Evolutionary conservation across 2,797 vertebrate genomes (phyloP).

Genomic region (Acanthurus tractus): DNA sequence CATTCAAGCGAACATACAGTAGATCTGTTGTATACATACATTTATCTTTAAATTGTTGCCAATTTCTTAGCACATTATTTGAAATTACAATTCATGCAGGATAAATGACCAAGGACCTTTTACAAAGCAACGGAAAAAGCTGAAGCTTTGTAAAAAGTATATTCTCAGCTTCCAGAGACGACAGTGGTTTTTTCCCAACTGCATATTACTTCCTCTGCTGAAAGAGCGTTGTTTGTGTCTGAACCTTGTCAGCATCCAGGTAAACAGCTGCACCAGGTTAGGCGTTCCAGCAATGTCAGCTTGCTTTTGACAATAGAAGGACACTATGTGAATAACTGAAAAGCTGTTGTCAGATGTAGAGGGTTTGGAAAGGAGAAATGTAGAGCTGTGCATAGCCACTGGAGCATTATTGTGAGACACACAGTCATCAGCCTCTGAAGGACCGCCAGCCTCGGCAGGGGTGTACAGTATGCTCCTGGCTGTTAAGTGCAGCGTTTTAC

Average conservation of each 20-base stretch:
- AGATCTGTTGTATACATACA: neutral
- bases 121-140: neutral
- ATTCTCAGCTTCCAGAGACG: slow-evolving; percentile 1
- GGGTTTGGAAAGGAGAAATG: neutral
- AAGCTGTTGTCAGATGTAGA: slow-evolving; percentile 7
- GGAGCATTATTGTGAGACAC: neutral
- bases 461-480: neutral
- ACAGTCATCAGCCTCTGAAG: slow-evolving; percentile 1
- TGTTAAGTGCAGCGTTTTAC: neutral
- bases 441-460: neutral
- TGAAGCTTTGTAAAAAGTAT: neutral
- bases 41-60: neutral
- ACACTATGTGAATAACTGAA: slow-evolving; percentile 14
- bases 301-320: slow-evolving; percentile 21
- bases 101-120: neutral
- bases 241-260: slow-evolving; percentile 40
- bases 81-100: neutral
- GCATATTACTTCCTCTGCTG: slow-evolving; percentile 8
- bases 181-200: slow-evolving; percentile 4
- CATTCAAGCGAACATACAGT: neutral
- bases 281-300: slow-evolving; percentile 13
- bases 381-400: neutral
- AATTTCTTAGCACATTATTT: neutral
- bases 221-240: slow-evolving; percentile 25
- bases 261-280: slow-evolving; percentile 36